A percentile compares a stretch with the other conserved stretches of the same genome.
phyloP scores from a whole-genome alignment of 2,888 invertebrate genomes.

The Aethes cnicana region DNA sequence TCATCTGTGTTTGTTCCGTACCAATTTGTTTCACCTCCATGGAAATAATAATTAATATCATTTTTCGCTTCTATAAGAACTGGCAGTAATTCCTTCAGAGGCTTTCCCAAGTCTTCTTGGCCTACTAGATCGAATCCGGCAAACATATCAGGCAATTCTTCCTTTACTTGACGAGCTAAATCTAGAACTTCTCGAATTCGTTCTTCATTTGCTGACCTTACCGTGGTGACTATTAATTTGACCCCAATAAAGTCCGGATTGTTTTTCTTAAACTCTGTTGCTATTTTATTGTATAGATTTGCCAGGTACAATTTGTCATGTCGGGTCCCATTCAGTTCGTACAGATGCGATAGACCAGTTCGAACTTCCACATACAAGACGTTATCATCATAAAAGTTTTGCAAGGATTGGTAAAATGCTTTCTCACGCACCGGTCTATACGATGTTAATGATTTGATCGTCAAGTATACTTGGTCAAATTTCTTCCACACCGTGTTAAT shows the following conservation, averaged over 20 bases:
- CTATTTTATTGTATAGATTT: slow-evolving; percentile 77
- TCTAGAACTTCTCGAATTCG: slow-evolving; percentile 67
- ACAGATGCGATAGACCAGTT: slow-evolving; percentile 80
- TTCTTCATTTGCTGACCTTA: slow-evolving; percentile 50
- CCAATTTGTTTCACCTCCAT: slow-evolving; percentile 92
- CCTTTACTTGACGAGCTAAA: slow-evolving; percentile 58
- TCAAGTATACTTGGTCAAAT: slow-evolving; percentile 78
- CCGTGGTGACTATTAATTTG: slow-evolving; percentile 83
- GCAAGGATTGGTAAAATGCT: slow-evolving; percentile 83
- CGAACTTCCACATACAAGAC: slow-evolving; percentile 87
- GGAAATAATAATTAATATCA: slow-evolving; percentile 86
- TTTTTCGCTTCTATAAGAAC: slow-evolving; percentile 74
- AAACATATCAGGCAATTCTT: slow-evolving; percentile 84
- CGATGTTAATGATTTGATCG: slow-evolving; percentile 78
- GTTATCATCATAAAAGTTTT: slow-evolving; percentile 86
- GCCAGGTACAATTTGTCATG: slow-evolving; percentile 79
- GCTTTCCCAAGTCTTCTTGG: slow-evolving; percentile 88
- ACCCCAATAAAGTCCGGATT: slow-evolving; percentile 86
- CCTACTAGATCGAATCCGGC: slow-evolving; percentile 92
- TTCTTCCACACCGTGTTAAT: slow-evolving; percentile 83
- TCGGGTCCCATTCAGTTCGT: slow-evolving; percentile 83
- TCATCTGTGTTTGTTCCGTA: slow-evolving; percentile 85
- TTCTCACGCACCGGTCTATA: slow-evolving; percentile 85
- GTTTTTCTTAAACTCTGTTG: slow-evolving; percentile 79
- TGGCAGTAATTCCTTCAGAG: slow-evolving; percentile 83